Percentiles rank a stretch among this genome's conserved stretches.
Conservation (phyloP, 2,113 vertebrate species). For the Himantopus leucocephalus region DNA sequence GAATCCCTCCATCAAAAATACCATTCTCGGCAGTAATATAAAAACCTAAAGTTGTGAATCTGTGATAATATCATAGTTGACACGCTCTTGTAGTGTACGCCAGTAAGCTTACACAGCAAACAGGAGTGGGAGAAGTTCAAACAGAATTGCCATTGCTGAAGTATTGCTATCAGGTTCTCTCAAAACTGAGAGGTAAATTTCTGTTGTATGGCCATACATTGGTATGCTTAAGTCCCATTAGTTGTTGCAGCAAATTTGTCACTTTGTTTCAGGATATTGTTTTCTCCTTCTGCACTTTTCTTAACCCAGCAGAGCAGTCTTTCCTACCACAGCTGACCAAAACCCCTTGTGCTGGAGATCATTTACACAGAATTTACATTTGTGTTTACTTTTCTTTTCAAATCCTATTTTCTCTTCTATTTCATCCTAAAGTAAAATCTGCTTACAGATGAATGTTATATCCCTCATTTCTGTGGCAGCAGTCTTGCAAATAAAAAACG, state of each 20-base stretch:
- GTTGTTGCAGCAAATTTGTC: neutral
- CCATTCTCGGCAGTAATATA: neutral
- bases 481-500: neutral
- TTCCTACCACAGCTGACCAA: neutral
- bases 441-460: neutral
- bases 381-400: neutral
- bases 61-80: neutral
- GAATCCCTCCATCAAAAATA: neutral
- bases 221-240: neutral
- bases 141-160: neutral
- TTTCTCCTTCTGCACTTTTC: neutral
- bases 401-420: neutral
- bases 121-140: neutral
- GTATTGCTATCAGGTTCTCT: neutral
- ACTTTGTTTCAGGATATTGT: neutral
- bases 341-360: neutral
- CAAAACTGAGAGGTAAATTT: neutral
- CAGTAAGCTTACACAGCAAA: neutral
- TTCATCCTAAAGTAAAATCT: neutral
- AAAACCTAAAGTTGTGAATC: neutral
- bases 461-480: neutral
- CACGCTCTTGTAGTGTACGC: neutral
- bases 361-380: neutral
- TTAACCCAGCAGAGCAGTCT: neutral
- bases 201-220: neutral